Evolutionary conservation across 2,888 invertebrate genomes (phyloP), one percentile per base, ranked within the genome.

Genomic region (Camptogramma bilineatum): DNA sequence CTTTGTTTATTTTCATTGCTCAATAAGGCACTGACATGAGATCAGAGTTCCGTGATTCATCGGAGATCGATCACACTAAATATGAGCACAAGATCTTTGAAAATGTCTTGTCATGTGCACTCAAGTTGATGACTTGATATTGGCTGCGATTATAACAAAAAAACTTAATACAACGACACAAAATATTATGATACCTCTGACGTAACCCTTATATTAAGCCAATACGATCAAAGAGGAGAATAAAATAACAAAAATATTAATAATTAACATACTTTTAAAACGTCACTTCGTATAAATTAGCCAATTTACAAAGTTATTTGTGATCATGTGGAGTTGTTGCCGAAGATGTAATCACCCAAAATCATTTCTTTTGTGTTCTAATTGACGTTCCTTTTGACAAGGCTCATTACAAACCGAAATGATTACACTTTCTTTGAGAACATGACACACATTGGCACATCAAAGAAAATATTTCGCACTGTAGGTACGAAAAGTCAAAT

Each of bases 1-100:
- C 58, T 61, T 60, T 67, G 66, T 71, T 73, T 66, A 73, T 71
- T 69, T 68, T 65, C 69, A 66, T 63, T 53, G 58, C 68, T 68
- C 56, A 66, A 71, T 71, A 73, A 65, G 69, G 68, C 47, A 50
- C 52, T 54, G 53, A 57, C 55, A 68, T 69, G 72, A 73, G 71
- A 71, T 73, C 73, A 70, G 64, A 64, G 34, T 39, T 13, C 21
- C 57, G 48, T 72, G 72, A 72, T 59, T 72, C 72, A 72, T 56
- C 62, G 39, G 24, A 60, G 64, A 68, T 69, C 66, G 66, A 66
- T 69, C 68, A 64, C 62, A 18, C 34, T 56, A 68, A 65, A 65
- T 58, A 55, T 64, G 54, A 62, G 47, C 55, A 67, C 63, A 68
- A 46, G 62, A 67, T 67, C 53, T 59, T 50, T 52, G 39, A 19